Conservation (phyloP, 1,140 invertebrate genomes). For the Pogonognathellus flavescens region DNA sequence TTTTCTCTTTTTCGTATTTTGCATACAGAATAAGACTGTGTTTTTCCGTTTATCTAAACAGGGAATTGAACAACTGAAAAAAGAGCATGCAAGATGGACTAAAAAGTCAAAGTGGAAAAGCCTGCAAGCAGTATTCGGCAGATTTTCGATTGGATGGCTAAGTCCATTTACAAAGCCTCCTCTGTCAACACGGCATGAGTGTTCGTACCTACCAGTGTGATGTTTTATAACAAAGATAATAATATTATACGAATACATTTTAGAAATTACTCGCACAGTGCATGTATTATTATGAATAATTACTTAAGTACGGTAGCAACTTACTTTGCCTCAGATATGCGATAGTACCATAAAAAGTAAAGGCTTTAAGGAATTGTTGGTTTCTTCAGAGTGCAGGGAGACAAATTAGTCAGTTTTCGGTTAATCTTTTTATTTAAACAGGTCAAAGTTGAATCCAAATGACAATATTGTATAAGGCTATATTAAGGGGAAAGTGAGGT, state of each 20-base stretch:
- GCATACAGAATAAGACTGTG: background rate
- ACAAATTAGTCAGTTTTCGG: too few relatives aligned
- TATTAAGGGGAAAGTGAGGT: too few relatives aligned
- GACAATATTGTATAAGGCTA: too few relatives aligned
- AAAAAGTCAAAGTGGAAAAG: conserved; percentile 93
- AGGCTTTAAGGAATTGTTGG: background rate
- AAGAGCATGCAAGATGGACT: conserved; percentile 91
- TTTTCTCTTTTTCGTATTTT: background rate
- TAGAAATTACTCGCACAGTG: background rate
- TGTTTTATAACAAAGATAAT: background rate
- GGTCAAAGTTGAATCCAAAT: too few relatives aligned
- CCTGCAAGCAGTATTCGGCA: conserved; percentile 93
- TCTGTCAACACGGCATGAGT: conserved; percentile 17
- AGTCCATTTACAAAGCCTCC: conserved; percentile 91
- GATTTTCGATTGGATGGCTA: conserved; percentile 93
- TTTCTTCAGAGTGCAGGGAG: background rate
- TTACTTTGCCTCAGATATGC: background rate
- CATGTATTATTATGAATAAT: background rate
- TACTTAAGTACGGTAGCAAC: background rate
- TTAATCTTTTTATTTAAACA: too few relatives aligned
- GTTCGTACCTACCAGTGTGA: conserved; percentile 58
- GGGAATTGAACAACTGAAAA: conserved; percentile 96
- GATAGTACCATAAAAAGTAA: background rate
- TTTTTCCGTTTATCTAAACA: conserved; percentile 69
- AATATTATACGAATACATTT: background rate